Base-by-base conservation (phyloP, 2,888 invertebrate genomes). In the Drosophila multiciliata region DNA sequence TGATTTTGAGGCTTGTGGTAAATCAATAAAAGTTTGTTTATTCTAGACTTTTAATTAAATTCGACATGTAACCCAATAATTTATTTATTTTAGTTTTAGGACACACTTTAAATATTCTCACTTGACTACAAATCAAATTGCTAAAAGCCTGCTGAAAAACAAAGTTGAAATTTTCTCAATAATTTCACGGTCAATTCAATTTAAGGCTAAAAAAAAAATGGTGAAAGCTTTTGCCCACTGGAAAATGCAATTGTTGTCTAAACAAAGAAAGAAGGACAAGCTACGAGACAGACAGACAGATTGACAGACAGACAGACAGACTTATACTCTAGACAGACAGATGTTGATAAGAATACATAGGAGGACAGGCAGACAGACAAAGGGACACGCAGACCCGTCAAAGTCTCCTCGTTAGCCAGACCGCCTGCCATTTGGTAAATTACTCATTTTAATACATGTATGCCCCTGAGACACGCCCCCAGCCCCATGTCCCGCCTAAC, bases 361-460 rank as follows among this genome's bases (percentile, higher is more conserved):
- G 45, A 7, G 20, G 38, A 49, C 26, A 33, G 73, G 35, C 50
- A 59, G 48, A 63, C 49, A 42, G 57, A 49, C 55, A 42, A 52
- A 49, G 49, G 38, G 54, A 45, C 40, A 68, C 23, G 50, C 55
- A 50, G 71, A 66, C 49, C 71, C 64, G 66, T 71, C 78, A 78
- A 45, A 67, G 71, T 69, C 58, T 53, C 32, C 68, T 83, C 68
- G 87, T 84, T 81, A 72, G 67, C 53, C 70, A 58, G 62, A 66
- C 75, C 54, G 57, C 26, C 70, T 75, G 80, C 60, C 57, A 70
- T 78, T 78, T 78, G 61, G 76, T 54, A 78, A 80, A 75, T 78
- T 80, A 78, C 78, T 78, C 76, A 75, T 67, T 75, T 66, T 79
- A 50, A 48, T 66, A 49, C 63, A 66, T 50, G 64, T 54, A 66